Conservation (phyloP, 2,797 vertebrate species). For the Scolopax bukidnonensis region DNA sequence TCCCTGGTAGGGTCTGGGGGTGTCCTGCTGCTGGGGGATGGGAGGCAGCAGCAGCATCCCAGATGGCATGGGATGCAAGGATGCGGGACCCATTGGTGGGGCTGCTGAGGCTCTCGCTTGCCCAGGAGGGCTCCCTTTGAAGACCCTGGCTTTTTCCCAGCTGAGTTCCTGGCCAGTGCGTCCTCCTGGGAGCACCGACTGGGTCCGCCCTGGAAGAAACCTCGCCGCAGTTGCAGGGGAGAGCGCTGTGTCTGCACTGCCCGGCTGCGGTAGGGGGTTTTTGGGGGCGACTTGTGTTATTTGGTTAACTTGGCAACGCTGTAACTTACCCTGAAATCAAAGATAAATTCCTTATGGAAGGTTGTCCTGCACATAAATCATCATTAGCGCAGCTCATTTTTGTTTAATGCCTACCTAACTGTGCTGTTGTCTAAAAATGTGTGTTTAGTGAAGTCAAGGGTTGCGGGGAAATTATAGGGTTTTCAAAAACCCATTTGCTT, state of each 20-base stretch:
- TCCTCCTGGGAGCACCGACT: not conserved
- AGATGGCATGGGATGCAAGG: no score
- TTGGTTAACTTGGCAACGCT: constrained; percentile 73
- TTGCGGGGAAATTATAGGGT: constrained; percentile 80
- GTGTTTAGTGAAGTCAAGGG: constrained; percentile 82
- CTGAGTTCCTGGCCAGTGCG: not conserved
- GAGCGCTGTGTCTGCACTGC: accelerated
- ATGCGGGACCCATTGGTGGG: accelerated
- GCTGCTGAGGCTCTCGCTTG: not conserved
- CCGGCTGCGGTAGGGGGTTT: not conserved
- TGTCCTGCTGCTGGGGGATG: not conserved
- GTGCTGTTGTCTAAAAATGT: constrained; percentile 74
- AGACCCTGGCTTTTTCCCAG: not conserved
- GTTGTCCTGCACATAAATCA: constrained; percentile 76
- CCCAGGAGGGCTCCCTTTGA: not conserved
- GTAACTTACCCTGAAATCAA: constrained; percentile 77
- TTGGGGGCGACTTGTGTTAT: not conserved
- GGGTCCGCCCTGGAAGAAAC: not conserved
- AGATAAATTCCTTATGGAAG: constrained; percentile 72
- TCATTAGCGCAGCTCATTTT: constrained; percentile 76
- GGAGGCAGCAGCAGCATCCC: accelerated
- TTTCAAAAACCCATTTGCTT: constrained; percentile 82
- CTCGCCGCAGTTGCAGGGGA: not conserved
- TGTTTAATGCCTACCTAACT: constrained; percentile 78
- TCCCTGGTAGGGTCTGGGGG: not conserved